Conservation (phyloP, 2,888 invertebrate species). For the Toxonevra muliebris region DNA sequence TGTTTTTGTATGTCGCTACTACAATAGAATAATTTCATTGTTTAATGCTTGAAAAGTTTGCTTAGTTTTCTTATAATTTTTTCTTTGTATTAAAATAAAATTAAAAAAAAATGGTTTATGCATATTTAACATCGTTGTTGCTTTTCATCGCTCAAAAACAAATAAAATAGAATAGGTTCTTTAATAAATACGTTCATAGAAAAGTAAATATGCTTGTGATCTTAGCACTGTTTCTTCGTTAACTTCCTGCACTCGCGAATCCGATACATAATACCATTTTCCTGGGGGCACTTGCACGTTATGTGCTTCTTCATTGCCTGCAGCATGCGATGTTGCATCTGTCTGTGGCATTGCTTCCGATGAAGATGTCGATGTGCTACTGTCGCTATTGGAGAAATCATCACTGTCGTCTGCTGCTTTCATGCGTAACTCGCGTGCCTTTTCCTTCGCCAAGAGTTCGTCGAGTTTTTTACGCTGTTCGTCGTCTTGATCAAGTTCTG, state of each 20-base stretch:
- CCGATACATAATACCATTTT: constrained; percentile 94
- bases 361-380: constrained; percentile 56
- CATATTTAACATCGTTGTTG: constrained; percentile 19
- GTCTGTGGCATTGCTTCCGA: constrained; percentile 54
- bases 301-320: constrained; percentile 56
- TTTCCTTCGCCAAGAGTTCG: constrained; percentile 59
- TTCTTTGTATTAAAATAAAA: constrained; percentile 13
- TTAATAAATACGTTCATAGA: constrained; percentile 93
- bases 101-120: constrained; percentile 5
- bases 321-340: constrained; percentile 51
- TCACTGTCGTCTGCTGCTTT: constrained; percentile 65
- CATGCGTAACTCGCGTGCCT: constrained; percentile 59
- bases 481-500: constrained; percentile 67
- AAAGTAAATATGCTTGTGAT: constrained; percentile 93
- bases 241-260: constrained; percentile 85
- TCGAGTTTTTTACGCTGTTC: constrained; percentile 65
- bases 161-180: constrained; percentile 14
- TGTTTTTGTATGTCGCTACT: no score
- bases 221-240: constrained; percentile 81
- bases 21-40: not conserved
- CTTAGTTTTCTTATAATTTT: not conserved
- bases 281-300: constrained; percentile 70
- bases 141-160: constrained; percentile 10
- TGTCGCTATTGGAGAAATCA: constrained; percentile 70
- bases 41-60: constrained; percentile 11